These are phyloP conservation scores for Paracyclopina nana DNA, from an alignment of 1,140 invertebrate species.

Conservation along the genomic window DNA sequence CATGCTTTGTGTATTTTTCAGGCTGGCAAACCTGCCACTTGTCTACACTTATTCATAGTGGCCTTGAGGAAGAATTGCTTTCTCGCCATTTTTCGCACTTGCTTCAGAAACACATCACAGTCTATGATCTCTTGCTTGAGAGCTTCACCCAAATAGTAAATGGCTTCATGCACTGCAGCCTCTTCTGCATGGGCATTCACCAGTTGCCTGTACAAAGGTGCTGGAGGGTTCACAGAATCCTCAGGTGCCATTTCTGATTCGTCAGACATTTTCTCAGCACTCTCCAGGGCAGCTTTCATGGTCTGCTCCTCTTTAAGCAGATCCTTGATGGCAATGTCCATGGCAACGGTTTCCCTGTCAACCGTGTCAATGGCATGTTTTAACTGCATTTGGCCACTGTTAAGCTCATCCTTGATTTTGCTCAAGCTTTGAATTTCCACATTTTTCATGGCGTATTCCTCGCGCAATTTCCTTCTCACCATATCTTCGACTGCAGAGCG, in stretches of 20 bases:
- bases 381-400: slow-evolving; percentile 60
- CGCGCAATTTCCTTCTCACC: slow-evolving; percentile 57
- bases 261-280: slow-evolving; percentile 51
- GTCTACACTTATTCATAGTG: slow-evolving; percentile 38
- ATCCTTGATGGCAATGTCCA: not conserved
- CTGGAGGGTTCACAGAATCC: slow-evolving; percentile 86
- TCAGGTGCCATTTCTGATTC: slow-evolving; percentile 73
- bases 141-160: slow-evolving; percentile 95
- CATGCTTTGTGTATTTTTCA: too few relatives aligned
- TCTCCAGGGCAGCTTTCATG: slow-evolving; percentile 44
- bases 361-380: slow-evolving; percentile 57
- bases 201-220: slow-evolving; percentile 78
- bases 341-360: slow-evolving; percentile 51
- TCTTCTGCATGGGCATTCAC: slow-evolving; percentile 90
- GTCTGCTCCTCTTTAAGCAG: not conserved
- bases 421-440: slow-evolving; percentile 76
- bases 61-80: slow-evolving; percentile 89
- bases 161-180: slow-evolving; percentile 91
- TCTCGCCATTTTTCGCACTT: slow-evolving; percentile 78
- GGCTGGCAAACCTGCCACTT: not conserved
- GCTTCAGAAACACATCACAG: slow-evolving; percentile 86
- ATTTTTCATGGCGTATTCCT: slow-evolving; percentile 67
- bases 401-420: slow-evolving; percentile 68
- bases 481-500: slow-evolving; percentile 89
- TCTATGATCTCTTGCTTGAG: slow-evolving; percentile 78